Conservation (phyloP, 2,888 invertebrate genomes). For the Harpalus rufipes region DNA sequence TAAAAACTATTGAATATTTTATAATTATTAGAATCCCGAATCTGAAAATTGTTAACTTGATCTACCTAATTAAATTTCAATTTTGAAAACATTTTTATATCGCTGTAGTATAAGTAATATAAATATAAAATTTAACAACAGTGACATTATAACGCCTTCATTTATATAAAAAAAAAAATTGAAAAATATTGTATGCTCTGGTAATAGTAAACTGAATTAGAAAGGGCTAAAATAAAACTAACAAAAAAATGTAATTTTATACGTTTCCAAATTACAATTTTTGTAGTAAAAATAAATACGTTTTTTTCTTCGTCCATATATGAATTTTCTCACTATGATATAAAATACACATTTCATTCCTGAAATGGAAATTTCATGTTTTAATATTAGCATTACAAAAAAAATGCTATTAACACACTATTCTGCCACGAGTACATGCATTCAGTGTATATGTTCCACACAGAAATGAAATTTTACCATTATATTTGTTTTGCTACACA, state of each 20-base stretch:
- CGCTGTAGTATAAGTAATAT: too few relatives aligned
- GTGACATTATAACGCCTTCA: not conserved
- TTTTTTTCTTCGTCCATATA: not conserved
- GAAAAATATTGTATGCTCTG: not conserved
- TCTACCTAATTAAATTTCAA: too few relatives aligned
- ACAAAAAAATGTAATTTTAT: not conserved
- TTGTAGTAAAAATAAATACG: not conserved
- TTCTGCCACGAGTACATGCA: not conserved
- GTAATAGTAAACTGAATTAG: not conserved
- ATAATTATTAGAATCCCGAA: too few relatives aligned
- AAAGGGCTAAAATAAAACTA: not conserved
- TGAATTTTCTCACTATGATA: not conserved
- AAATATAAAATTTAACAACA: not conserved
- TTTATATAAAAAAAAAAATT: not conserved
- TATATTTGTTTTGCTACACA: not conserved
- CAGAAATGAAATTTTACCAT: not conserved
- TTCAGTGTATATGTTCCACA: not conserved
- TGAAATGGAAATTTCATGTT: constrained; percentile 36
- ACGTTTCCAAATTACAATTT: not conserved
- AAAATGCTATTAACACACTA: not conserved
- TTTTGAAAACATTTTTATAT: too few relatives aligned
- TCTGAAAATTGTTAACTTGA: too few relatives aligned
- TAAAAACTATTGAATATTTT: too few relatives aligned
- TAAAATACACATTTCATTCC: not conserved
- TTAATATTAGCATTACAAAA: constrained; percentile 10